These are phyloP conservation scores for Hippocampus barbouri DNA, from an alignment of 2,113 vertebrate genomes.

Conservation along the genomic window DNA sequence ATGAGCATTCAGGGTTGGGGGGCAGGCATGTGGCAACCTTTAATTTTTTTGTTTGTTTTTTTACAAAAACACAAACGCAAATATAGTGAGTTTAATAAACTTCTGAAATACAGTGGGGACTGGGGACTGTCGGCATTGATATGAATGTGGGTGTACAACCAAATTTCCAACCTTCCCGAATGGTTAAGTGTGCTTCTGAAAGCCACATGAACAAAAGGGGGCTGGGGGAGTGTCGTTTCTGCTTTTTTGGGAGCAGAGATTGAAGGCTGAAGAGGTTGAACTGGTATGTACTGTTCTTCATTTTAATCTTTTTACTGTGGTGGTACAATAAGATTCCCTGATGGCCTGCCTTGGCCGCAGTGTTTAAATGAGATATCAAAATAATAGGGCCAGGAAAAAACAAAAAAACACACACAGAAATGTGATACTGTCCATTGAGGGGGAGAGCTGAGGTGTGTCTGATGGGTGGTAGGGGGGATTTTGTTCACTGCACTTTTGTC, in stretches of 20 bases:
- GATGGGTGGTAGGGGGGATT: slow-evolving; percentile 75
- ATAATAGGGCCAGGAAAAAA: slow-evolving; percentile 23
- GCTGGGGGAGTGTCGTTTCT: slow-evolving; percentile 10
- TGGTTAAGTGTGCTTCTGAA: slow-evolving; percentile 62
- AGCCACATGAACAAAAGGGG: slow-evolving; percentile 18
- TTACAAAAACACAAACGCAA: slow-evolving; percentile 48
- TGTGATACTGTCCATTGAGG: slow-evolving; percentile 78
- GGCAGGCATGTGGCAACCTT: slow-evolving; percentile 56
- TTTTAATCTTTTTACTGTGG: slow-evolving; percentile 75
- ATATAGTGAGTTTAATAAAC: slow-evolving; percentile 59
- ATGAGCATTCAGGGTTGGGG: slow-evolving; percentile 13
- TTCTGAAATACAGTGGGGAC: slow-evolving; percentile 56
- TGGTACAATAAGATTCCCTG: slow-evolving; percentile 91
- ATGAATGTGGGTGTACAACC: slow-evolving; percentile 47
- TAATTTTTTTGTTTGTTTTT: slow-evolving; percentile 25
- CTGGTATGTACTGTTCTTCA: slow-evolving; percentile 63
- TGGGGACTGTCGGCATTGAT: slow-evolving; percentile 57
- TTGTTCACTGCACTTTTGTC: slow-evolving; percentile 80
- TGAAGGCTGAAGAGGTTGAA: slow-evolving; percentile 56
- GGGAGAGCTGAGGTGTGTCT: slow-evolving; percentile 65
- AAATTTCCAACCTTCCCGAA: slow-evolving; percentile 45
- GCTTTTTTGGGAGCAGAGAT: slow-evolving; percentile 29
- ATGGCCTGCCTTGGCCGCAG: slow-evolving; percentile 87
- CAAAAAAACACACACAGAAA: slow-evolving; percentile 41
- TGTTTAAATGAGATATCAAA: slow-evolving; percentile 83